These are phyloP conservation scores for Nannospalax galili DNA, from an alignment of 2,113 vertebrate species.

Conservation along the genomic window DNA sequence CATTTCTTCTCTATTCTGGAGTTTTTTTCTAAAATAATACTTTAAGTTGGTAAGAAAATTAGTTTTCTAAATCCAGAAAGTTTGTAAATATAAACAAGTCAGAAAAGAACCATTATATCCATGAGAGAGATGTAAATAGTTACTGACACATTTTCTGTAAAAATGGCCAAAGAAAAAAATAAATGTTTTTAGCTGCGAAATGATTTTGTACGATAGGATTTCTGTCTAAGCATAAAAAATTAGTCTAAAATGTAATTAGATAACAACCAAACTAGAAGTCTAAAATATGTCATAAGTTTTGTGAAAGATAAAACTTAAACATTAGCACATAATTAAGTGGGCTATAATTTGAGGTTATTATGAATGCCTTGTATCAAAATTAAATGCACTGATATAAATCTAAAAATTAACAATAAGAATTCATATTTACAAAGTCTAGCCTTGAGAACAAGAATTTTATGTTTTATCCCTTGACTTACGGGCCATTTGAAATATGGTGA, in stretches of 20 bases:
- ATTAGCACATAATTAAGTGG: background rate
- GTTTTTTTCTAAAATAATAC: background rate
- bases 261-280: background rate
- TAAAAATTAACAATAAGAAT: background rate
- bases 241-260: background rate
- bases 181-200: background rate
- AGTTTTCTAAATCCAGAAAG: background rate
- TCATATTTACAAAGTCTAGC: background rate
- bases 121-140: background rate
- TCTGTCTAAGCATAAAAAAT: too few relatives aligned
- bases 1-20: background rate
- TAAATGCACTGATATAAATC: background rate
- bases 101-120: too few relatives aligned
- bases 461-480: background rate
- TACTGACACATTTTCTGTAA: background rate
- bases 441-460: background rate
- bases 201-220: background rate
- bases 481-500: background rate
- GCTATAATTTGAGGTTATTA: background rate
- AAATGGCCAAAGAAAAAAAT: background rate
- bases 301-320: background rate
- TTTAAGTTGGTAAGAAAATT: background rate
- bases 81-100: background rate
- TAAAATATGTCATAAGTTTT: background rate
- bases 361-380: background rate